Percentiles rank a stretch among this genome's conserved stretches.
These are phyloP conservation scores for Myrmecophaga tridactyla DNA, from an alignment of 2,113 vertebrate species.

Conservation along the genomic window DNA sequence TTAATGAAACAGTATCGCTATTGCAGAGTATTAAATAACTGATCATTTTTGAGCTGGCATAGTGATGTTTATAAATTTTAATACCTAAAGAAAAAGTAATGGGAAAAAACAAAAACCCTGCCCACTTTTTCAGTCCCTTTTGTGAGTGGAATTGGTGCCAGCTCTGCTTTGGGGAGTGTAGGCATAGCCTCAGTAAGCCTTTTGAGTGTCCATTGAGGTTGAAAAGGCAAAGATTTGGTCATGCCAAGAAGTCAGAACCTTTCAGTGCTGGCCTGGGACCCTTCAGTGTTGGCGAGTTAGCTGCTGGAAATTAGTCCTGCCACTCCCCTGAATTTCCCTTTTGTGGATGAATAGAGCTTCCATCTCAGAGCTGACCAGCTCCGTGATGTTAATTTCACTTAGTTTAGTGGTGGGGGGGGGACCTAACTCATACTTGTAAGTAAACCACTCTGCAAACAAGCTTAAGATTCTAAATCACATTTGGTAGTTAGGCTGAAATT, in stretches of 20 bases:
- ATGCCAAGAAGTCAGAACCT: neutral
- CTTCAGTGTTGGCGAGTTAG: neutral
- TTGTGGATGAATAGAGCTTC: constrained; percentile 3
- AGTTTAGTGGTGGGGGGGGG: too few species aligned
- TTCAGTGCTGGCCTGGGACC: neutral
- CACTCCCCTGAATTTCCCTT: neutral
- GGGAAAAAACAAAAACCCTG: neutral
- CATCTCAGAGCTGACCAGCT: neutral
- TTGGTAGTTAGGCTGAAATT: neutral
- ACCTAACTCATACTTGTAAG: neutral
- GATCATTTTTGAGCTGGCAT: constrained; percentile 40
- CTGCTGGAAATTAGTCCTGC: neutral
- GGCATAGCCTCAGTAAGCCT: neutral
- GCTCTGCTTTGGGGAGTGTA: neutral
- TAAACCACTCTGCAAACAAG: neutral
- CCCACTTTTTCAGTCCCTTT: neutral
- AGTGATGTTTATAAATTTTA: constrained; percentile 47
- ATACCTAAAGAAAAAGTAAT: neutral
- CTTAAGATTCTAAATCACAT: neutral
- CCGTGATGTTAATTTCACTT: constrained; percentile 22
- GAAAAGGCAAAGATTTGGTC: constrained; percentile 7
- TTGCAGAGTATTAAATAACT: constrained; percentile 26
- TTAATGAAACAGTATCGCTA: constrained; percentile 21
- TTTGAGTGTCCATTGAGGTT: neutral
- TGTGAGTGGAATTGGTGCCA: neutral